Evolutionary conservation across 2,888 invertebrate species (phyloP), one percentile per base, ranked within the genome.

Genomic region (Leptopilina syphax): DNA sequence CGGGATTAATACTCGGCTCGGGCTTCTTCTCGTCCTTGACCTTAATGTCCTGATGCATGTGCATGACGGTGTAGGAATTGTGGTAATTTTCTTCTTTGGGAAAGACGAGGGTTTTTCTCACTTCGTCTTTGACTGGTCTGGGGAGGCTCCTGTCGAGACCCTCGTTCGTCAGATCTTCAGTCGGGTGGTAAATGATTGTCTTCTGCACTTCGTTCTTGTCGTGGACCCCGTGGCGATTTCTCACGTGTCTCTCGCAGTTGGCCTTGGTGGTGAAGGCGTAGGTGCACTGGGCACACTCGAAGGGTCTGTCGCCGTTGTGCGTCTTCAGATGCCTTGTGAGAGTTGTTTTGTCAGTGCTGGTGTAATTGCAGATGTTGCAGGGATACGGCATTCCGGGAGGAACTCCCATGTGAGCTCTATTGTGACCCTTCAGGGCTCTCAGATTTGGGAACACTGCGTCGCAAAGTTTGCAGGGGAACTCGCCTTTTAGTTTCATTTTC

Each of bases 221-320:
- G 1, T 95, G 94, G 92, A 97, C 97, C 0, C 96, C 95, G 89
- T 98, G 98, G 41, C 98, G 95, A 91, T 98, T 98, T 84, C 98
- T 94, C 86, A 98, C 94, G 91, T 99, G 98, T 7, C 98, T 94
- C 92, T 99, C 98, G 91, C 99, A 99, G 90, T 99, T 98, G 1
- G 98, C 98, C 93, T 98, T 98, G 0, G 98, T 98, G 44, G 98
- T 98, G 92, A 99, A 99, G 3, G 98, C 98, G 89, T 97, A 98
- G 89, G 97, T 97, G 92, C 99, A 99, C n/a, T 98, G 94, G 0
- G 96, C 95, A 90, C 98, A 99, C 91, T 98, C 97, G 90, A 97
- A 98, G 0, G 98, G 98, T 12, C 98, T 94, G 88, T 98, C 98
- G 0, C 98, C 98, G 89, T 98, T 98, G 92, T 98, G 98, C 0